A percentile compares a stretch with the other conserved stretches of the same genome.
phyloP scores from a whole-genome alignment of 2,797 vertebrate genomes.

The Myripristis jacobus region DNA sequence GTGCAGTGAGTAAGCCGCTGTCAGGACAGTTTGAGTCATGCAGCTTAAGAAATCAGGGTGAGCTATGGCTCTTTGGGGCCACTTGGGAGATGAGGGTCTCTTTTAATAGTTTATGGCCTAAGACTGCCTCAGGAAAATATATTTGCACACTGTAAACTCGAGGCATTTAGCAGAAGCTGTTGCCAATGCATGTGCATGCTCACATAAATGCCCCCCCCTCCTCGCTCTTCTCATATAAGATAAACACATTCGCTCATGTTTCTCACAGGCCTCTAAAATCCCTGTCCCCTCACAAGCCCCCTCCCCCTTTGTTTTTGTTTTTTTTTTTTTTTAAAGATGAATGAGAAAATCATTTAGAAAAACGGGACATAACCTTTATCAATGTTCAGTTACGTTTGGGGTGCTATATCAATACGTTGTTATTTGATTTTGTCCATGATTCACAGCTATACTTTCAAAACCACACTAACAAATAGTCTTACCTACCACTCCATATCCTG shows the following conservation, averaged over 20 bases:
- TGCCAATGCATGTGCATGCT: constrained; percentile 8
- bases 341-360: too few species aligned
- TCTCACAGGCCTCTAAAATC: constrained; percentile 37
- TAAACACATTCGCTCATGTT: constrained; percentile 46
- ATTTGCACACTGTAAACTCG: constrained; percentile 24
- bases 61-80: constrained; percentile 12
- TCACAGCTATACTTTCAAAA: too few species aligned
- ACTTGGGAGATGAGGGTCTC: constrained; percentile 11
- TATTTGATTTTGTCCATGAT: too few species aligned
- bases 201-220: background rate
- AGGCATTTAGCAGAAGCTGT: constrained; percentile 12
- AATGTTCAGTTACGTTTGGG: too few species aligned
- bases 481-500: too few species aligned
- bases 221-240: constrained; percentile 27
- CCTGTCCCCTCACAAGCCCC: constrained; percentile 11
- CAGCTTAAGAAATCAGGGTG: constrained; percentile 15
- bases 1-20: background rate
- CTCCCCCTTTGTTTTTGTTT: too few species aligned
- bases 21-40: background rate
- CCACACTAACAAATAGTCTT: too few species aligned
- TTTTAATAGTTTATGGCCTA: constrained; percentile 7
- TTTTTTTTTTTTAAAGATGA: too few species aligned
- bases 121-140: constrained; percentile 19
- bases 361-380: too few species aligned
- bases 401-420: too few species aligned